Evolutionary conservation across 2,888 invertebrate genomes (phyloP), one percentile per base, ranked within the genome.

Genomic region (Aleiodes alternator): DNA sequence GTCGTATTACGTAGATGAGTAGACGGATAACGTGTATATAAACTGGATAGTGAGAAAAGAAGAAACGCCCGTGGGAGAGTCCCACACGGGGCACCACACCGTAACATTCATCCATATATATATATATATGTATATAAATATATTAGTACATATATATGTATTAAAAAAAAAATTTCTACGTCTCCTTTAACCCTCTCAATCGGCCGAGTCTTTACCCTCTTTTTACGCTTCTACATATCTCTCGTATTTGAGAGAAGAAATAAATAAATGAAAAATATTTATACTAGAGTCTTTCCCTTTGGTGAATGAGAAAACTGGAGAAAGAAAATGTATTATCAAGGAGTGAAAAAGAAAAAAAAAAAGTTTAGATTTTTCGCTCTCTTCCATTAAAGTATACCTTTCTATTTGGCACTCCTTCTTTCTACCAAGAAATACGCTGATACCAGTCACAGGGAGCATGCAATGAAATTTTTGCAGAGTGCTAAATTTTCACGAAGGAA

Each of bases 21-120:
- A 76, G 76, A 72, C 77, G 68, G 81, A 80, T 80, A 81, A 81
- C 71, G 69, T 75, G 71, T 77, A 69, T 77, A 69, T 75, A 69
- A 66, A 69, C 57, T 43, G 43, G 43, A 61, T 48, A 16, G 68
- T 56, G 68, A 59, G 73, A 72, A 75, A 76, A 78, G 75, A 75
- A 76, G 78, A 76, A 76, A 76, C 66, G 74, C 80, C 82, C 88
- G 88, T 88, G 88, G 85, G 88, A 88, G 85, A 86, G 80, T 88
- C 88, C 85, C 88, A 88, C 88, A 88, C 85, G 84, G 84, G 80
- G 85, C 87, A 88, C 80, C 79, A 81, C 85, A 88, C 87, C 87
- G 88, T 87, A 88, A 88, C 88, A 83, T 31, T 29, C 50, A 68
- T 68, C 12, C 43, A 56, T 69, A 70, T 14, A n/a, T 69, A 34